Evolutionary conservation across 2,797 vertebrate species (phyloP).

Genomic region (Sebastes reedi): DNA sequence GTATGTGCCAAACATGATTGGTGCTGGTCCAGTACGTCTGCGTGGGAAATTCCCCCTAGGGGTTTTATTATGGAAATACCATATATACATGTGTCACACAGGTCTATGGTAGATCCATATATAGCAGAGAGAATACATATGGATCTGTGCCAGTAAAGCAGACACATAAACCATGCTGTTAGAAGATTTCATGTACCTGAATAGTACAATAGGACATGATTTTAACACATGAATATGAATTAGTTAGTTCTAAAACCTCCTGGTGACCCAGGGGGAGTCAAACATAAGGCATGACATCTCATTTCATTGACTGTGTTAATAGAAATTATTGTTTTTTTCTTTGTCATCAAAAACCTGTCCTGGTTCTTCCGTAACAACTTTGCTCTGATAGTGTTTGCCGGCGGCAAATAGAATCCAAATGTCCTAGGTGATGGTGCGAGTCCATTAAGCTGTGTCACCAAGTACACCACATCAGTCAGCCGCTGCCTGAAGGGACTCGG

Average conservation of each 20-base stretch:
- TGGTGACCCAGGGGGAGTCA: background rate
- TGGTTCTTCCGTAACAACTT: background rate
- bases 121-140: constrained; percentile 5
- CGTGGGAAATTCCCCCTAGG: constrained; percentile 20
- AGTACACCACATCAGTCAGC: constrained; percentile 49
- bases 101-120: constrained; percentile 32
- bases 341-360: background rate
- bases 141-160: constrained; percentile 19
- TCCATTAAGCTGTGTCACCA: constrained; percentile 57
- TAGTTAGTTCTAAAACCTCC: background rate
- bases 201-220: background rate
- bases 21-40: constrained; percentile 3
- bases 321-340: background rate
- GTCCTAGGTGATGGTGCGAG: constrained; percentile 42
- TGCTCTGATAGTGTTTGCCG: constrained; percentile 32
- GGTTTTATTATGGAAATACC: constrained; percentile 25
- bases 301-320: background rate
- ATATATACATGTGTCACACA: constrained; percentile 20
- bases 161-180: background rate
- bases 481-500: constrained; percentile 38
- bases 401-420: constrained; percentile 40
- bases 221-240: constrained; percentile 1
- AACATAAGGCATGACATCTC: background rate
- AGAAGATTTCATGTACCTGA: background rate
- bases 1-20: constrained; percentile 29